Base-by-base conservation (phyloP, 2,888 invertebrate genomes). In the Clusia tigrina region DNA sequence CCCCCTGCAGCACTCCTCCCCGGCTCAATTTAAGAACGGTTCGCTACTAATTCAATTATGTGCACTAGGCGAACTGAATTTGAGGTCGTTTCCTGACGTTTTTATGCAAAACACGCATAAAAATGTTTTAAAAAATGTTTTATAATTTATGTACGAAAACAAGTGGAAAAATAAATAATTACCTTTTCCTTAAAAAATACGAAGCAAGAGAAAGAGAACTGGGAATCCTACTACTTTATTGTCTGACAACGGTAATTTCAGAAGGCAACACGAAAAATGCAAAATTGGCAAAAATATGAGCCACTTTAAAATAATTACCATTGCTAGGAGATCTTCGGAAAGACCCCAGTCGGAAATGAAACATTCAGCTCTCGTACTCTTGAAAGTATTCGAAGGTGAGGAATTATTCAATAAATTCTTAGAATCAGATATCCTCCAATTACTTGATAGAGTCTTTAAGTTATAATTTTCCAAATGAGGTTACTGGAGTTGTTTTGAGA, bases 31-130 rank as follows among this genome's bases (percentile, higher is more conserved):
- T n/a, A 42, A 17, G n/a, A 10, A n/a, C 42, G 10, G n/a, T n/a
- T 32, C 22, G 15, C 12, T 15, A 74, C 71, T 73, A 76, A 74
- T 74, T 74, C 74, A 74, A 74, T 74, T 76, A 74, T 76, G 76
- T 72, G 70, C 67, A n/a, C n/a, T n/a, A 64, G 64, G 71, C 68
- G 63, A 64, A 72, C 76, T 76, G 74, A 73, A 74, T 76, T 74
- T 74, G 66, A 46, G 38, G 63, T 60, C 64, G 54, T 62, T 58
- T 51, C 15, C 54, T 48, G 15, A 22, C 20, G 22, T 48, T 48
- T 48, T 20, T 48, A 48, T 48, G 48, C 48, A 48, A 48, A 48
- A 22, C 48, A 48, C 48, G 48, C 48, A 20, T 15, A 22, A 48
- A 48, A 48, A 5, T 6, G 6, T 32, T 42, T 42, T 3, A 10